A percentile compares a stretch with the other conserved stretches of the same genome.
Evolutionary conservation across 2,797 vertebrate species (phyloP).

Genomic region (Enteromius viviparus): DNA sequence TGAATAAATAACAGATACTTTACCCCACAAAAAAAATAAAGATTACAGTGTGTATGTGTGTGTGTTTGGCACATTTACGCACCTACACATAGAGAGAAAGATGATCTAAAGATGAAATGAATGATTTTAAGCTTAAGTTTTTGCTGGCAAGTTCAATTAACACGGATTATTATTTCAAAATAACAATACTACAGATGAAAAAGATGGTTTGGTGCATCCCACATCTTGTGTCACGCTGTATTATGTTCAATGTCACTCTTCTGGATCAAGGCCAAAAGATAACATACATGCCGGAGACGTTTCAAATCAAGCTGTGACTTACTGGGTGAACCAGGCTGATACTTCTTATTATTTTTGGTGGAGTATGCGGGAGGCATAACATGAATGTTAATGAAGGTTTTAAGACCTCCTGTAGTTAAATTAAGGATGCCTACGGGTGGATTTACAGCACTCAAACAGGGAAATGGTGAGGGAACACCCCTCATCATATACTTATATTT

Average conservation of each 20-base stretch:
- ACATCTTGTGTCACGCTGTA: background rate
- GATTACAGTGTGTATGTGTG: background rate
- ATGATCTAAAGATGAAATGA: background rate
- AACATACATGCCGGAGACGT: background rate
- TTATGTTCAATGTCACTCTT: constrained; percentile 51
- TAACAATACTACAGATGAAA: constrained; percentile 19
- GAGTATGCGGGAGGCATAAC: constrained; percentile 30
- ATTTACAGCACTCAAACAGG: constrained; percentile 19
- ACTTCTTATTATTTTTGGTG: constrained; percentile 15
- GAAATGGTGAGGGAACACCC: constrained; percentile 16
- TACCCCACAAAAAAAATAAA: background rate
- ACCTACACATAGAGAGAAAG: background rate
- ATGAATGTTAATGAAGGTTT: constrained; percentile 46
- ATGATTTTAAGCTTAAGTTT: background rate
- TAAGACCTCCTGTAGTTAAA: constrained; percentile 39
- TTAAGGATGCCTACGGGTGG: constrained; percentile 12
- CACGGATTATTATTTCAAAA: constrained; percentile 23
- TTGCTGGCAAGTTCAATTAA: constrained; percentile 15
- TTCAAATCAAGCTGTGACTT: background rate
- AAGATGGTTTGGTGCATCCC: constrained; percentile 20
- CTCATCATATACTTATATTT: background rate
- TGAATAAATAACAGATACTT: background rate
- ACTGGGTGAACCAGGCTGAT: constrained; percentile 4
- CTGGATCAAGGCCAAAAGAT: constrained; percentile 42
- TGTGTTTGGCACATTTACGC: background rate